Percentiles rank a stretch among this genome's conserved stretches.
These are phyloP conservation scores for Pristionchus japonicus DNA, from an alignment of 2,888 invertebrate species.

Conservation along the genomic window DNA sequence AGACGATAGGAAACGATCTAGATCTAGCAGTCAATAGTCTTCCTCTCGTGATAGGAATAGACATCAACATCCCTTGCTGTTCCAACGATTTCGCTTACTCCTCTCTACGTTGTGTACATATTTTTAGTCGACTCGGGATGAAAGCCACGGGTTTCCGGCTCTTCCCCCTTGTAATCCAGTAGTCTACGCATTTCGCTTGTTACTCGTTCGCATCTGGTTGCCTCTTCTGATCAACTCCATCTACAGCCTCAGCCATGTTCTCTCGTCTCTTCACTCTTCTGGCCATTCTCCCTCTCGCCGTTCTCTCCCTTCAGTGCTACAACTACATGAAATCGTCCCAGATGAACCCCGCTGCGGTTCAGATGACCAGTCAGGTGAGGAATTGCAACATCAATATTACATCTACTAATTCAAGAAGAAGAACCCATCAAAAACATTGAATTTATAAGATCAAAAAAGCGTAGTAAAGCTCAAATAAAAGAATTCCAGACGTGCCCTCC, in stretches of 20 bases:
- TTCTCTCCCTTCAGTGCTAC: constrained; percentile 56
- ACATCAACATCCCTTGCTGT: not conserved
- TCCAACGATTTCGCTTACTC: not conserved
- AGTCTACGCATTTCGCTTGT: not conserved
- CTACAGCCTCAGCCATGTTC: not conserved
- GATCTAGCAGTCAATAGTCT: not conserved
- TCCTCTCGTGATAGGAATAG: not conserved
- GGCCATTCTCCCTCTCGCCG: constrained; percentile 49
- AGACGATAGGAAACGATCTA: not conserved
- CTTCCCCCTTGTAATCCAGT: not conserved
- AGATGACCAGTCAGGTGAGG: not conserved
- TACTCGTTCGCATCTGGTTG: not conserved
- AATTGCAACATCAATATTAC: too few species aligned
- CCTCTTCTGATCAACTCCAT: not conserved
- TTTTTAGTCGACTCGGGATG: not conserved
- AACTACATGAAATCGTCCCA: constrained; percentile 51
- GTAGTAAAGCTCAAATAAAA: not conserved
- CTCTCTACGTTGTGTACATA: constrained; percentile 38
- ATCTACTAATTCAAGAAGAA: too few species aligned
- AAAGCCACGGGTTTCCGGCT: constrained; percentile 33
- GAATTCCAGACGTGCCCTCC: constrained; percentile 51
- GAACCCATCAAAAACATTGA: too few species aligned
- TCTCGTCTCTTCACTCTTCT: not conserved
- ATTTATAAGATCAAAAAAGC: too few species aligned
- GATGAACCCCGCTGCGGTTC: constrained; percentile 30